Percentiles rank a stretch among this genome's conserved stretches.
phyloP scores from a whole-genome alignment of 2,888 invertebrate species.

The Noctua janthina region DNA sequence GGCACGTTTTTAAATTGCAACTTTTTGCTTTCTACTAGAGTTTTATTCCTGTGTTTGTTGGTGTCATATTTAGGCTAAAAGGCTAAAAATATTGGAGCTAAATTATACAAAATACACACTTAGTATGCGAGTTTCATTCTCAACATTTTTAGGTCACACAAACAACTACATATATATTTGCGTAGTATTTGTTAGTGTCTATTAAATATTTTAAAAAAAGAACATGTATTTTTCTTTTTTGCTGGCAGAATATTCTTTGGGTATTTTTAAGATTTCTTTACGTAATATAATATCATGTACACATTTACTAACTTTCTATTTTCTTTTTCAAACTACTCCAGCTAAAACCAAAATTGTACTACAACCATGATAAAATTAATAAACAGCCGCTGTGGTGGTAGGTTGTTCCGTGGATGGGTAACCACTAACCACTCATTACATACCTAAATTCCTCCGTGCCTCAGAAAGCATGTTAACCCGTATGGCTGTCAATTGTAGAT shows the following conservation, averaged over 20 bases:
- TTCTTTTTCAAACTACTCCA: no score
- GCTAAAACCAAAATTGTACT: no score
- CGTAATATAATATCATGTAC: not conserved
- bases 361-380: no score
- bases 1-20: not conserved
- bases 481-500: no score
- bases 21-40: not conserved
- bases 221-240: not conserved
- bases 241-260: not conserved
- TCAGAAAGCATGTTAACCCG: no score
- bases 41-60: not conserved
- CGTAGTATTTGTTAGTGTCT: not conserved
- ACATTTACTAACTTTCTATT: not conserved
- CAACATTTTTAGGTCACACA: conserved; percentile 32
- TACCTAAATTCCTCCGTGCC: no score
- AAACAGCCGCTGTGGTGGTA: no score
- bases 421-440: no score
- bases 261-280: not conserved
- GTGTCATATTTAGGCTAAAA: conserved; percentile 12
- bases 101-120: conserved; percentile 28
- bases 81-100: conserved; percentile 13
- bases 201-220: not conserved
- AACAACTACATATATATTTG: conserved; percentile 12
- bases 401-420: no score
- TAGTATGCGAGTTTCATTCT: conserved; percentile 6